Evolutionary conservation across 1,140 invertebrate genomes (phyloP).

Genomic region (Drosophila erecta): DNA sequence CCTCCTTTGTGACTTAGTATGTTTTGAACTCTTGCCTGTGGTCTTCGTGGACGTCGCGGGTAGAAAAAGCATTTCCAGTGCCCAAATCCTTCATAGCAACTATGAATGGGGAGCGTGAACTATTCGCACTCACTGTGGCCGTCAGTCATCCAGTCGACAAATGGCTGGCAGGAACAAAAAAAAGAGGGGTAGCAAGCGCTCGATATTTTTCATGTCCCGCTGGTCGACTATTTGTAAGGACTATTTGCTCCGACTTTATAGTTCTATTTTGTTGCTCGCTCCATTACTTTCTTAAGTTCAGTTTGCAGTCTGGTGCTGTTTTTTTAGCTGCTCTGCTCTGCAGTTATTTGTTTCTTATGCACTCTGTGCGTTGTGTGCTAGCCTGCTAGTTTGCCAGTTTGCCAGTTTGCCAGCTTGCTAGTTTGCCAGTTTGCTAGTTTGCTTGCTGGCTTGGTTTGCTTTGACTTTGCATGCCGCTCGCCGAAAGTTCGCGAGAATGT

Average conservation of each 20-base stretch:
- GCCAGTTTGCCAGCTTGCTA: conserved; percentile 7
- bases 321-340: conserved; percentile 9
- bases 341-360: conserved; percentile 27
- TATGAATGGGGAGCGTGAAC: background rate
- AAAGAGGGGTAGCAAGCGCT: conserved; percentile 1
- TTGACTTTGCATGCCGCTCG: conserved; percentile 44
- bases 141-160: conserved; percentile 6
- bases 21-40: too few relatives aligned
- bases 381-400: conserved; percentile 17
- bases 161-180: conserved; percentile 2
- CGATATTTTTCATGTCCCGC: conserved; percentile 28
- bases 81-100: too few relatives aligned
- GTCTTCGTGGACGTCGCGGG: too few relatives aligned
- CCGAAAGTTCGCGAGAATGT: conserved; percentile 62
- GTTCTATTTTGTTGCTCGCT: conserved; percentile 39
- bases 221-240: conserved; percentile 39
- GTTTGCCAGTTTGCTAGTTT: conserved; percentile 21
- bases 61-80: too few relatives aligned
- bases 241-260: conserved; percentile 62
- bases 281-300: conserved; percentile 26
- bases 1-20: too few relatives aligned
- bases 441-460: conserved; percentile 38
- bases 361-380: conserved; percentile 31
- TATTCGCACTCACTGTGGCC: conserved; percentile 1
- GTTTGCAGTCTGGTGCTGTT: conserved; percentile 36